Evolutionary conservation across 2,888 invertebrate species (phyloP), one percentile per base, ranked within the genome.

Genomic region (Limnephilus marmoratus): DNA sequence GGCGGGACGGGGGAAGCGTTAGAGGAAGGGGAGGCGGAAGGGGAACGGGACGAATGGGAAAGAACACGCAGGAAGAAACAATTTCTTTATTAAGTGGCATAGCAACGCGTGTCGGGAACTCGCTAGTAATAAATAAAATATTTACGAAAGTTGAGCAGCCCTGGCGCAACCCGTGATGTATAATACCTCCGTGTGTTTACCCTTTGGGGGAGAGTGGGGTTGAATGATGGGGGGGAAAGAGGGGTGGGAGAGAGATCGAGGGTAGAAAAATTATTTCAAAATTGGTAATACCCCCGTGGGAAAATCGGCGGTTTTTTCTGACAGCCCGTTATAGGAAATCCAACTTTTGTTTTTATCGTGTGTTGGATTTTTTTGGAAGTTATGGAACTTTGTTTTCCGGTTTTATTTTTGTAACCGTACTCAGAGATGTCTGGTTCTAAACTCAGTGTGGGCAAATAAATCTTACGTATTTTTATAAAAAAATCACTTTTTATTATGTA

Each of bases 231-330:
- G 24, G 24, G 9, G 24, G 7, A 7, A 24, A 7, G n/a, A 0
- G n/a, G 24, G 9, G 68, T 24, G 68, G 24, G 24, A 68, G 24
- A 24, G 68, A 68, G 53, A 68, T 24, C 24, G 53, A 24, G 53
- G 68, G 68, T 24, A 68, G 68, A 24, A 41, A 91, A 91, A 86
- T 89, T 85, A 90, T 68, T 91, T 86, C n/a, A 85, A 91, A 91
- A 91, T 86, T 91, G 41, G 45, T 90, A 31, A 53, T 31, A 90
- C 81, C 31, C 81, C 81, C 91, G 91, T 91, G 91, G 91, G 91
- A 91, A 91, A 89, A 45, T 81, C 31, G 45, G 85, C 86, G 80
- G 85, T 86, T 86, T 86, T 86, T 86, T 85, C 85, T 86, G 91
- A 91, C 91, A 91, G 91, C 34, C 81, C 37, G 80, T 83, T 34